Percentiles rank a stretch among this genome's conserved stretches.
These are phyloP conservation scores for Ochotona curzoniae DNA, from an alignment of 2,113 vertebrate species.

Conservation along the genomic window DNA sequence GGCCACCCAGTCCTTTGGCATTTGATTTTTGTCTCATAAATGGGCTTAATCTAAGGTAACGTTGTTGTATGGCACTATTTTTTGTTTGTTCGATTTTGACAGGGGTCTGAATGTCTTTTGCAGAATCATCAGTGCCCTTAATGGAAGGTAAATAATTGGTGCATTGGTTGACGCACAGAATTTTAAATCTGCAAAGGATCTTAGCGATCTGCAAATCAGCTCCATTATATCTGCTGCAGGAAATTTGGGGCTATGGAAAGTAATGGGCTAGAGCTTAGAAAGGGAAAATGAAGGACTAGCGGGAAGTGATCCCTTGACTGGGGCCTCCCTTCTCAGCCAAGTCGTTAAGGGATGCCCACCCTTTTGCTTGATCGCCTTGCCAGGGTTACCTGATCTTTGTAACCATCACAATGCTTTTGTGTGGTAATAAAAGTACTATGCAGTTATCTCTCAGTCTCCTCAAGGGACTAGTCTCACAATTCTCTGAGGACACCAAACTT, in stretches of 20 bases:
- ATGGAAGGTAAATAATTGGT: constrained; percentile 67
- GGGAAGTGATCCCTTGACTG: neutral
- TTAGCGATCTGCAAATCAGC: constrained; percentile 38
- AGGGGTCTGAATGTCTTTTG: constrained; percentile 48
- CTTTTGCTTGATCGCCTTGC: neutral
- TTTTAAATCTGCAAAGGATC: constrained; percentile 67
- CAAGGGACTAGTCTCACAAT: neutral
- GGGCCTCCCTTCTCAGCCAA: neutral
- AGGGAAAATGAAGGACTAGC: neutral
- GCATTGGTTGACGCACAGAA: constrained; percentile 18
- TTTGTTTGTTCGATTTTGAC: constrained; percentile 56
- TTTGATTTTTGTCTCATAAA: constrained; percentile 80
- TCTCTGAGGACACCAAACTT: neutral
- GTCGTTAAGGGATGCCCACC: neutral
- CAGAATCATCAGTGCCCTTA: constrained; percentile 65
- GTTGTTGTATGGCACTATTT: constrained; percentile 49
- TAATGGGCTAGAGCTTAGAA: neutral
- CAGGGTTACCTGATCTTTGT: neutral
- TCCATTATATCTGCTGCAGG: constrained; percentile 27
- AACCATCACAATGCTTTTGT: neutral
- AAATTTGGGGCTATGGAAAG: constrained; percentile 31
- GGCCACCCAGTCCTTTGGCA: constrained; percentile 62
- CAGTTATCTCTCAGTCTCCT: neutral
- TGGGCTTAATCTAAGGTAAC: constrained; percentile 70
- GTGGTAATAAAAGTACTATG: constrained; percentile 3